Conservation (phyloP, 1,140 invertebrate genomes). For the honey bee (Apis mellifera) region DNA sequence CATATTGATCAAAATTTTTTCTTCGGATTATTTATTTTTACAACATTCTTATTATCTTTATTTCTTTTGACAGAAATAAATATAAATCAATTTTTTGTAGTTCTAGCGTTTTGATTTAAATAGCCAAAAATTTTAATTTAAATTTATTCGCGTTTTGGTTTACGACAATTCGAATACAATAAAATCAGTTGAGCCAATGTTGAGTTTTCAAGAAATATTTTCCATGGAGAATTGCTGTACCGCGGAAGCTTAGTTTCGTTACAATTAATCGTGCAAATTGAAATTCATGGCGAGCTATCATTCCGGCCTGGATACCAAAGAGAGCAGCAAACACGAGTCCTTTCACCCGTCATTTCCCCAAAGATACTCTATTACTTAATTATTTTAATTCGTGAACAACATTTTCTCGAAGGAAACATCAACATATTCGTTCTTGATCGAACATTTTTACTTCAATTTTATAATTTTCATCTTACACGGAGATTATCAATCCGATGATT, state of each 20-base stretch:
- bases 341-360: background rate
- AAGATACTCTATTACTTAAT: conserved; percentile 9
- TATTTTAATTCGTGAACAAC: background rate
- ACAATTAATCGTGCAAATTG: conserved; percentile 50
- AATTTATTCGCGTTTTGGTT: conserved; percentile 8
- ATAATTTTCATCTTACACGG: no score
- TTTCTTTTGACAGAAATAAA: background rate
- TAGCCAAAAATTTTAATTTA: background rate
- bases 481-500: no score
- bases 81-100: background rate
- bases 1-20: background rate
- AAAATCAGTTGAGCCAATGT: background rate
- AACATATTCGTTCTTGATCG: background rate
- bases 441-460: background rate
- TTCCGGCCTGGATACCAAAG: background rate
- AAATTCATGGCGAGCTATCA: conserved; percentile 25
- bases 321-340: background rate
- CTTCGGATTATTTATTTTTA: background rate
- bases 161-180: background rate
- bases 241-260: conserved; percentile 44
- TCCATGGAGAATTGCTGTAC: conserved; percentile 21
- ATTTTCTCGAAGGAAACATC: background rate
- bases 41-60: background rate
- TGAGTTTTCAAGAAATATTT: conserved; percentile 48
- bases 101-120: background rate